These are phyloP conservation scores for Bombus difficillimus DNA, from an alignment of 1,140 invertebrate genomes.

Conservation along the genomic window DNA sequence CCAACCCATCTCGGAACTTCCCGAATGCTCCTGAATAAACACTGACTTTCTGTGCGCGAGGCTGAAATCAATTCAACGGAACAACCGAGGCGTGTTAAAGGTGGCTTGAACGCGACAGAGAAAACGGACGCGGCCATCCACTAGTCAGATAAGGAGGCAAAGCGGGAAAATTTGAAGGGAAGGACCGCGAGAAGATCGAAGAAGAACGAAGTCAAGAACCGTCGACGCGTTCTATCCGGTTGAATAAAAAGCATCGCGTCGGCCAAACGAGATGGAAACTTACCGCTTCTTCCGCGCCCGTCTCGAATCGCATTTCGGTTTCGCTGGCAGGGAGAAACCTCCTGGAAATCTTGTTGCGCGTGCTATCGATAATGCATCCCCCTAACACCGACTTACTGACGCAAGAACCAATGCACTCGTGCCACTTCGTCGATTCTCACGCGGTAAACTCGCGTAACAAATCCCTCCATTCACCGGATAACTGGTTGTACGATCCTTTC, in stretches of 20 bases:
- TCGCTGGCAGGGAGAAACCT: neutral
- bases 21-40: constrained; percentile 72
- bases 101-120: constrained; percentile 11
- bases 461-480: neutral
- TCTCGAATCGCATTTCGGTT: constrained; percentile 11
- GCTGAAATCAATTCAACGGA: constrained; percentile 66
- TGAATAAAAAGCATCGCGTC: constrained; percentile 25
- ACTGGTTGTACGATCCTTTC: neutral
- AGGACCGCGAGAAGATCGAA: neutral
- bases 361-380: constrained; percentile 24
- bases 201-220: neutral
- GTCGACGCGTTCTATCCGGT: constrained; percentile 2
- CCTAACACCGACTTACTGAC: neutral
- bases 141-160: neutral
- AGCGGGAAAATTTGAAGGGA: constrained; percentile 52
- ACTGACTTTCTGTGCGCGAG: constrained; percentile 63
- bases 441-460: neutral
- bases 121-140: neutral
- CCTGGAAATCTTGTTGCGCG: constrained; percentile 42
- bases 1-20: constrained; percentile 63
- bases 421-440: neutral
- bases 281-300: neutral
- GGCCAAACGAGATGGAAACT: constrained; percentile 40
- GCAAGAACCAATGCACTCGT: neutral
- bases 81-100: constrained; percentile 67